Percentiles rank a stretch among this genome's conserved stretches.
These are phyloP conservation scores for Lophura nycthemera DNA, from an alignment of 2,113 vertebrate species.

Conservation along the genomic window DNA sequence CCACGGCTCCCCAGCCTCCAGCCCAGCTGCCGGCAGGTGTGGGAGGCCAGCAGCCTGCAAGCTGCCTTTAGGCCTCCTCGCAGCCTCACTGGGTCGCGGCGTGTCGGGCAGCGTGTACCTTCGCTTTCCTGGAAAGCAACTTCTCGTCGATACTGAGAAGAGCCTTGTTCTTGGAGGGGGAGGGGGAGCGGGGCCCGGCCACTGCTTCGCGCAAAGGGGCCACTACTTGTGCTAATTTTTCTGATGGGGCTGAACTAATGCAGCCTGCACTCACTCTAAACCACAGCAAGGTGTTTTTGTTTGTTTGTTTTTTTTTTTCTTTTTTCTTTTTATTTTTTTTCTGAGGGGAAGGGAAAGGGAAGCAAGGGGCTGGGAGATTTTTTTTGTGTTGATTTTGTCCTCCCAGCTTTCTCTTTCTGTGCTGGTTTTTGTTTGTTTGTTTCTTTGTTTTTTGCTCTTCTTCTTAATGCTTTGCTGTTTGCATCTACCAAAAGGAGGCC, in stretches of 20 bases:
- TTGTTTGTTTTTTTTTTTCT: background rate
- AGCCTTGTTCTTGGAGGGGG: background rate
- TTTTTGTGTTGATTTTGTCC: background rate
- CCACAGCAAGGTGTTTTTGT: background rate
- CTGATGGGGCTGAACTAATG: background rate
- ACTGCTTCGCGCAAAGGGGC: background rate
- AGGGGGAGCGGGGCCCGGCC: constrained; percentile 25
- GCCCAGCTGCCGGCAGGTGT: background rate
- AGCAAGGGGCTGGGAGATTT: background rate
- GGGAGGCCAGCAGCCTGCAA: background rate
- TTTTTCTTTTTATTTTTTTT: background rate
- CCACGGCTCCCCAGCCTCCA: background rate
- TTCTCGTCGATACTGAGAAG: constrained; percentile 47
- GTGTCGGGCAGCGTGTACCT: constrained; percentile 5
- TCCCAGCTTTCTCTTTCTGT: constrained; percentile 8
- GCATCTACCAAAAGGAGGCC: background rate
- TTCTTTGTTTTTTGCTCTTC: background rate
- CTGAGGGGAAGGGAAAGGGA: background rate
- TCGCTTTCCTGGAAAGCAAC: constrained; percentile 68
- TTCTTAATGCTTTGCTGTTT: background rate
- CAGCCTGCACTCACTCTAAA: background rate
- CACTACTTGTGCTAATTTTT: constrained; percentile 28
- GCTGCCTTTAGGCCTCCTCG: fast-evolving
- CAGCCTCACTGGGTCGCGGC: background rate
- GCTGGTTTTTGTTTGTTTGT: background rate